Evolutionary conservation across 2,888 invertebrate species (phyloP).

Genomic region (Mamestra brassicae): DNA sequence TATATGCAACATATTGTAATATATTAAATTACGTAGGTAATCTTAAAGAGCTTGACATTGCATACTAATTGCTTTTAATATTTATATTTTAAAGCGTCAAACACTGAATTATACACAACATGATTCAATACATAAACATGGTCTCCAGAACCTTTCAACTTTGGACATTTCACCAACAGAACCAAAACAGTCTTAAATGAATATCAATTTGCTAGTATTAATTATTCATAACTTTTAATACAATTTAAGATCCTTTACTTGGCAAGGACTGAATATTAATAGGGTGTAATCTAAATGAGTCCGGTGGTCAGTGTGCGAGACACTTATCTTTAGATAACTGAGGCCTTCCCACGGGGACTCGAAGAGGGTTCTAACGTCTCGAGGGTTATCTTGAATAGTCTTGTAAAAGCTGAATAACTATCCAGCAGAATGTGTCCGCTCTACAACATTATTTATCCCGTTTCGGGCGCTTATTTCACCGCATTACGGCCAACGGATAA

Average conservation of each 20-base stretch:
- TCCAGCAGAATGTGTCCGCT: conserved; percentile 66
- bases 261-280: conserved; percentile 61
- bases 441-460: conserved; percentile 66
- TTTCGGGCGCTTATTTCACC: conserved; percentile 58
- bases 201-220: conserved; percentile 48
- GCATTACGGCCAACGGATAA: conserved; percentile 55
- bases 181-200: conserved; percentile 39
- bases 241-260: conserved; percentile 54
- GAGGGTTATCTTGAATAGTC: conserved; percentile 78
- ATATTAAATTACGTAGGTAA: conserved; percentile 12
- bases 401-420: conserved; percentile 75
- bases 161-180: conserved; percentile 35
- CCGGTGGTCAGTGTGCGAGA: conserved; percentile 72
- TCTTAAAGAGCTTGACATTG: conserved; percentile 9
- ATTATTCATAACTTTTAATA: conserved; percentile 57
- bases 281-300: conserved; percentile 66
- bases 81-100: conserved; percentile 20
- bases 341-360: conserved; percentile 71
- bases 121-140: conserved; percentile 23
- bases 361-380: conserved; percentile 71
- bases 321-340: conserved; percentile 73
- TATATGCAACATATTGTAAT: background rate
- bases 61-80: conserved; percentile 17
- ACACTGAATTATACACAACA: conserved; percentile 25
- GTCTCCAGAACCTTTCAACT: conserved; percentile 22